These are phyloP conservation scores for Calephelis perditalis DNA, from an alignment of 2,888 invertebrate genomes.

Conservation along the genomic window DNA sequence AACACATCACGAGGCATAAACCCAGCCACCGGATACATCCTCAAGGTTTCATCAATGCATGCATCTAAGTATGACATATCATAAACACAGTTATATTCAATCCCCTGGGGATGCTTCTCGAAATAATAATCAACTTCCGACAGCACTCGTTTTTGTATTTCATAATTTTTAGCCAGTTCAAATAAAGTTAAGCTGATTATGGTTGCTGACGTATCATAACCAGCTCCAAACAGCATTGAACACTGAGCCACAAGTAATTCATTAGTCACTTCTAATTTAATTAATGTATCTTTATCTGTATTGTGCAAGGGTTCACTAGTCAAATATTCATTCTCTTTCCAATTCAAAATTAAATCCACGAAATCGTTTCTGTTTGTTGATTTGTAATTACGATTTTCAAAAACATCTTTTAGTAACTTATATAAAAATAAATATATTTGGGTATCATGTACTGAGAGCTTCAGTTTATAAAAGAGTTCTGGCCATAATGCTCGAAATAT, in stretches of 20 bases:
- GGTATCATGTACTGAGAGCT: conserved; percentile 38
- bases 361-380: conserved; percentile 46
- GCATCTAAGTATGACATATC: conserved; percentile 47
- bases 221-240: conserved; percentile 60
- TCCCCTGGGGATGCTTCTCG: conserved; percentile 29
- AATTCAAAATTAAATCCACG: conserved; percentile 45
- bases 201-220: conserved; percentile 49
- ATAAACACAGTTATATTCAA: conserved; percentile 44
- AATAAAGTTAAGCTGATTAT: conserved; percentile 41
- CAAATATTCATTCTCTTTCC: conserved; percentile 40
- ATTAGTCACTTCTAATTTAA: conserved; percentile 45
- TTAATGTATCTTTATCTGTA: conserved; percentile 30
- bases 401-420: conserved; percentile 37
- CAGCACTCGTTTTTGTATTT: conserved; percentile 35
- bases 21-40: conserved; percentile 50
- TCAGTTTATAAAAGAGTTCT: conserved; percentile 43
- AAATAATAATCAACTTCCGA: conserved; percentile 45
- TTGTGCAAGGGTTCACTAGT: conserved; percentile 39
- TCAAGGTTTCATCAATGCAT: conserved; percentile 46
- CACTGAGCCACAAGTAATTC: conserved; percentile 72
- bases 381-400: conserved; percentile 39
- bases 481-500: conserved; percentile 46
- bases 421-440: conserved; percentile 40
- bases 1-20: conserved; percentile 47
- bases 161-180: conserved; percentile 43